Evolutionary conservation across 2,888 invertebrate species (phyloP), one percentile per base, ranked within the genome.

Genomic region (Cremastinae sp.): DNA sequence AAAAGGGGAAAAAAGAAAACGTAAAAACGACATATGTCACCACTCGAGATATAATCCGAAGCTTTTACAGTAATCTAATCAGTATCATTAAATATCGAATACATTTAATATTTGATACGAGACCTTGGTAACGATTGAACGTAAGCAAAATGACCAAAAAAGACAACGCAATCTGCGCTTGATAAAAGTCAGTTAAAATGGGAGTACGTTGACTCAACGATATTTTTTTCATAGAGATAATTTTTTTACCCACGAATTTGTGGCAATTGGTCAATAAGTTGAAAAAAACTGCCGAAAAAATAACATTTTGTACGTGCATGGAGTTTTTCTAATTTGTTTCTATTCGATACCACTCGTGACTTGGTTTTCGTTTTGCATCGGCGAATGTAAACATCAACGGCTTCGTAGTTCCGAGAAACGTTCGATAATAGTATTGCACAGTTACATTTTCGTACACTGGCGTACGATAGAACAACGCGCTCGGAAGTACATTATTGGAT

Each of bases 11-110:
- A 59, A 51, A 53, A 53, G 66, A 68, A 69, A 62, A 74, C 53
- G 20, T 58, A 37, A 76, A 74, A 49, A 37, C 65, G 81, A 83
- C 88, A 88, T 86, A 88, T 88, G 88, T 85, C 82, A 68, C 80
- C 85, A 85, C 87, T 88, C 78, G 78, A 87, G 69, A 76, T 85
- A 87, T 88, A 86, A 87, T 85, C 83, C 79, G 81, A 83, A 80
- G 83, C 86, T 88, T 88, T 88, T 86, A 87, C 82, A 79, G 70
- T 81, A 87, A 88, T 88, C 88, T 88, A 88, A 88, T 89, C 88
- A 81, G 82, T 79, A 83, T 87, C 83, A 84, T 84, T 86, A 83
- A 87, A 88, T 86, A 85, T 82, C 81, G 79, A 84, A 86, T 86
- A 84, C 83, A 83, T 86, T 84, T 83, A 84, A 84, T 83, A 83